A percentile compares a stretch with the other conserved stretches of the same genome.
Evolutionary conservation across 1,140 invertebrate genomes (phyloP).

Genomic region (Papilio aristodemus): DNA sequence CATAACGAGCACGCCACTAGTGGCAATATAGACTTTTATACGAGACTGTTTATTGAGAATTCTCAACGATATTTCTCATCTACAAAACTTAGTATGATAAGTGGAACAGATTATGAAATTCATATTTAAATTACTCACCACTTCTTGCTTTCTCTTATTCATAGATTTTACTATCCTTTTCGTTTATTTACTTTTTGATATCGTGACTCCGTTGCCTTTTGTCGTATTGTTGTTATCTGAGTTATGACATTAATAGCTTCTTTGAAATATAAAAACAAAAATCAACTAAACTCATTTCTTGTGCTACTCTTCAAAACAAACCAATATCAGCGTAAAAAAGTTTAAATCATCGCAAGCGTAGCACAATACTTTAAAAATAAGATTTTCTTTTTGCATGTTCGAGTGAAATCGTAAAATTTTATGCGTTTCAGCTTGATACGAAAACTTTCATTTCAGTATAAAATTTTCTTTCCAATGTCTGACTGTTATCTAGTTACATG

Average conservation of each 20-base stretch:
- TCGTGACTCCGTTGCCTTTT: too few species aligned
- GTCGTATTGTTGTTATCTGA: background rate
- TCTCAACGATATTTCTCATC: slow-evolving; percentile 37
- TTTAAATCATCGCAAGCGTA: slow-evolving; percentile 3
- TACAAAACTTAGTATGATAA: too few species aligned
- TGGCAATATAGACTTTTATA: slow-evolving; percentile 48
- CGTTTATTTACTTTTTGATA: too few species aligned
- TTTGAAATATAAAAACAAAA: background rate
- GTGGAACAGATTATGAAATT: too few species aligned
- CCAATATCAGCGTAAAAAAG: slow-evolving; percentile 7
- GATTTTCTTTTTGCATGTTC: slow-evolving; percentile 16
- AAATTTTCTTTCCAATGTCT: slow-evolving; percentile 15
- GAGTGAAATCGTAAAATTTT: slow-evolving; percentile 15
- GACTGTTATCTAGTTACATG: slow-evolving; percentile 12
- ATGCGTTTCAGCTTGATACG: slow-evolving; percentile 2
- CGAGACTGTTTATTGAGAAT: slow-evolving; percentile 43
- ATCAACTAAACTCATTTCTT: background rate
- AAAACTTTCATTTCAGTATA: slow-evolving; percentile 16
- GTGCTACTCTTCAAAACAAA: background rate
- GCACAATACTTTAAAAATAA: slow-evolving; percentile 18
- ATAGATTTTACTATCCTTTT: too few species aligned
- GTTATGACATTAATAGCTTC: background rate
- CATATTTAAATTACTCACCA: too few species aligned
- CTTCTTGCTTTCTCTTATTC: too few species aligned
- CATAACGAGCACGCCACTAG: slow-evolving; percentile 39